phyloP scores from a whole-genome alignment of 1,140 invertebrate species.

The Thaumatotibia leucotreta region DNA sequence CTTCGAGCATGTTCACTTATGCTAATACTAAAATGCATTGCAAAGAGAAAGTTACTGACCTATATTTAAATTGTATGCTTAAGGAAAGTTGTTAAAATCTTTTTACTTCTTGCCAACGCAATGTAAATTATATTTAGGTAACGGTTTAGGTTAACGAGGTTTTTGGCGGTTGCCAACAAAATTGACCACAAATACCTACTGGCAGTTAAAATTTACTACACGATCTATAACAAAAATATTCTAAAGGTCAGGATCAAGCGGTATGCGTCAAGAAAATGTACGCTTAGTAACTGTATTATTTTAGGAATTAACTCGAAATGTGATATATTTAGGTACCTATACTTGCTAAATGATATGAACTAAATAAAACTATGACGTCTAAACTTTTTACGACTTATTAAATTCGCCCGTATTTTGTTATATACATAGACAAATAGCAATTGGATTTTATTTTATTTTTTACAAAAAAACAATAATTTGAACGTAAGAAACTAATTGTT shows the following conservation, averaged over 20 bases:
- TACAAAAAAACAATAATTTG: too few species aligned
- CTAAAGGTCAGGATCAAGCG: neutral
- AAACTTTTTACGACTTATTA: too few species aligned
- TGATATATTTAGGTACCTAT: too few species aligned
- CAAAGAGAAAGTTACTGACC: neutral
- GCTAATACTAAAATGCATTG: conserved; percentile 19
- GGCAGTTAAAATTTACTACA: neutral
- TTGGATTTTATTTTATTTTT: too few species aligned
- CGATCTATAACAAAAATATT: neutral
- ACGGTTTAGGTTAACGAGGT: neutral
- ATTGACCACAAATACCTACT: neutral
- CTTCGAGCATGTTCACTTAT: conserved; percentile 13
- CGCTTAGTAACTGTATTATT: neutral
- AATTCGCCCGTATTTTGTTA: too few species aligned
- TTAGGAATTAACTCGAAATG: neutral
- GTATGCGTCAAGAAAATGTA: neutral
- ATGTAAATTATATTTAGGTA: neutral
- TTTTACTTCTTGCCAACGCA: neutral
- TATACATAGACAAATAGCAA: too few species aligned
- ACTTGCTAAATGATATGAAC: too few species aligned
- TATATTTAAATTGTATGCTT: neutral
- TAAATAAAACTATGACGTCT: neutral
- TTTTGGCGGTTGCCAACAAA: neutral
- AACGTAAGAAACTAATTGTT: too few species aligned
- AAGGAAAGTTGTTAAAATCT: neutral